These are phyloP conservation scores for Zaprionus tsacasi DNA, from an alignment of 1,140 invertebrate species.

Conservation along the genomic window DNA sequence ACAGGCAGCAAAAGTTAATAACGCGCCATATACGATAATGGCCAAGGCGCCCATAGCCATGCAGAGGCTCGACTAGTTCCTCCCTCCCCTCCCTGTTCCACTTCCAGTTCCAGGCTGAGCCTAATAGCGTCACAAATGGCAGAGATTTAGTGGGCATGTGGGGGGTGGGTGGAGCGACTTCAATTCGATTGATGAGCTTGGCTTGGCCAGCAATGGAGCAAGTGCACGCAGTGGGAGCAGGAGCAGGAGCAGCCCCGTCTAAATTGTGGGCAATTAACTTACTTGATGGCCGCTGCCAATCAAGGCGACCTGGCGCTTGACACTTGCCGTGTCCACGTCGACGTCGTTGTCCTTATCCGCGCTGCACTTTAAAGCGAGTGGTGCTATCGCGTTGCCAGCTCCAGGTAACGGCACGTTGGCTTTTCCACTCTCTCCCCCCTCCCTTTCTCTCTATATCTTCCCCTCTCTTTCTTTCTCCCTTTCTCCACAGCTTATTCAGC, in stretches of 20 bases:
- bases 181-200: slow-evolving; percentile 78
- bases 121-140: slow-evolving; percentile 77
- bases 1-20: slow-evolving; percentile 80
- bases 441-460: neutral
- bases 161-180: slow-evolving; percentile 45
- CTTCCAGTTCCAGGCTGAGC: slow-evolving; percentile 20
- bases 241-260: slow-evolving; percentile 30
- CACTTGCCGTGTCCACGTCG: slow-evolving; percentile 32
- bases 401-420: neutral
- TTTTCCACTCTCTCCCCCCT: neutral
- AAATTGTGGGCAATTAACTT: slow-evolving; percentile 82
- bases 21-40: slow-evolving; percentile 77
- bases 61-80: slow-evolving; percentile 22
- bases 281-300: slow-evolving; percentile 78
- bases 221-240: slow-evolving; percentile 32
- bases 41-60: slow-evolving; percentile 43
- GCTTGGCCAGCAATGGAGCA: slow-evolving; percentile 38
- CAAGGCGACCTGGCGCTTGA: slow-evolving; percentile 59
- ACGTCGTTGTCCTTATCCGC: slow-evolving; percentile 30
- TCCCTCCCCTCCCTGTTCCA: neutral
- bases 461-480: neutral
- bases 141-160: slow-evolving; percentile 63
- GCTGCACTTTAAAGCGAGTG: slow-evolving; percentile 46
- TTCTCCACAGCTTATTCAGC: neutral
- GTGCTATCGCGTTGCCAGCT: neutral